Base-by-base conservation (phyloP, 2,888 invertebrate species). In the Yponomeuta evonymella region DNA sequence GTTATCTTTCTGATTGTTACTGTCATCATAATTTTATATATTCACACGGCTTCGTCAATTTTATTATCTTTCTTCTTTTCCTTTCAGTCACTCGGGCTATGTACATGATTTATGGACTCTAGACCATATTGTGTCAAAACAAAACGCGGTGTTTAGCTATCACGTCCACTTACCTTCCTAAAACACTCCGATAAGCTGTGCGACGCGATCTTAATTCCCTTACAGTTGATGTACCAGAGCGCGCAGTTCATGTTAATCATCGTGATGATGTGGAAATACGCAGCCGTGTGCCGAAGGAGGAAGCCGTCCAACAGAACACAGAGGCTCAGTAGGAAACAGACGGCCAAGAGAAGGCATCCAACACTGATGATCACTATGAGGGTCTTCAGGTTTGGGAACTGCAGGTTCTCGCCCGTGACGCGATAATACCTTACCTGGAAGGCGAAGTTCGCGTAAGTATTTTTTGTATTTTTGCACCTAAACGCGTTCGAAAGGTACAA, bases 171-270 rank as follows among this genome's bases (percentile, higher is more conserved):
- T 83, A 93, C 93, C 86, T 84, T 85, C 36, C 86, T 85, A 74
- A 94, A 94, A 74, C 93, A 93, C 70, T 87, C 86, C 0, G 93
- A 93, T 2, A 94, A 84, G 71, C 93, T 92, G 76, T 90, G 89
- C 15, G 94, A 93, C 0, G 95, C 95, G 64, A 94, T 93, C 77
- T 94, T 94, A 72, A 95, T 94, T 2, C 94, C 95, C 77, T 94
- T 92, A 73, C 94, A 95, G 79, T 95, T 95, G 71, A 95, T 95
- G 76, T 94, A 95, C 95, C 95, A 95, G 2, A 95, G 85, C 0
- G 95, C 94, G 73, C 94, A 95, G 79, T 95, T 95, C 95, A 95
- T 95, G 76, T 95, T 95, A 70, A 95, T 94, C 94, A 95, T 95
- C 0, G 93, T 95, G 51, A 95, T 94, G 67, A 95, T 95, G 76